phyloP scores from a whole-genome alignment of 2,888 invertebrate species.

The Nomada hirtipes region DNA sequence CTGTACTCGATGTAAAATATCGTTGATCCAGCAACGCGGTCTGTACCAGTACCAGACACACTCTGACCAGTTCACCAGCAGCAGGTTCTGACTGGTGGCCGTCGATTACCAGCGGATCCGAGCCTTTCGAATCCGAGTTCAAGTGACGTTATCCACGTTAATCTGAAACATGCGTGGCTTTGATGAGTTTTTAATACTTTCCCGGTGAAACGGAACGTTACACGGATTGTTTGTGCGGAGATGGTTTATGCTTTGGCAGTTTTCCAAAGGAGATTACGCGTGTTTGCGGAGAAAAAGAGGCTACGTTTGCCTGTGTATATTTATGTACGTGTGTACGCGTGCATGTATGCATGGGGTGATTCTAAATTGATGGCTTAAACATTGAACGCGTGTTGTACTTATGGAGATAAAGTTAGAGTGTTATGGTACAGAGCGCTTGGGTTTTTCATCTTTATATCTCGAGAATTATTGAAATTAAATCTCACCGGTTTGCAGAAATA shows the following conservation, averaged over 20 bases:
- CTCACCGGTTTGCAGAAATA: too few relatives aligned
- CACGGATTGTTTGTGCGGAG: slow-evolving; percentile 13
- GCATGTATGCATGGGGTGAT: neutral
- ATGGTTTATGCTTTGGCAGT: neutral
- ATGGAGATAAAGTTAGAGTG: neutral
- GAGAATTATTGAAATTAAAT: too few relatives aligned
- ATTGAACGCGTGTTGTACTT: neutral
- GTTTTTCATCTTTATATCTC: neutral
- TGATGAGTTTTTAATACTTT: slow-evolving; percentile 30
- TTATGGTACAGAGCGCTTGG: neutral
- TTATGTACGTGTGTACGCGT: neutral
- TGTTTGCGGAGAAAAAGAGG: too few relatives aligned
- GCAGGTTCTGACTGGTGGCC: slow-evolving; percentile 29
- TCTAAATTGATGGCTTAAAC: neutral
- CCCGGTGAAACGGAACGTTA: neutral
- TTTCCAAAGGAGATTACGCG: neutral
- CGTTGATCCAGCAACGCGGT: slow-evolving; percentile 65
- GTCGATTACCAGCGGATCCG: slow-evolving; percentile 52
- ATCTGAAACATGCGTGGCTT: slow-evolving; percentile 30
- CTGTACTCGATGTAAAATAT: slow-evolving; percentile 77
- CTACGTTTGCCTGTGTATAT: neutral
- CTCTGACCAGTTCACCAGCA: slow-evolving; percentile 48
- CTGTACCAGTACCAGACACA: slow-evolving; percentile 54
- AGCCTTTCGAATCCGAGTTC: slow-evolving; percentile 35
- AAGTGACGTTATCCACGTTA: slow-evolving; percentile 30